Percentiles rank a stretch among this genome's conserved stretches.
Evolutionary conservation across 2,888 invertebrate species (phyloP).

Genomic region (Scaptomyza caliginosa): DNA sequence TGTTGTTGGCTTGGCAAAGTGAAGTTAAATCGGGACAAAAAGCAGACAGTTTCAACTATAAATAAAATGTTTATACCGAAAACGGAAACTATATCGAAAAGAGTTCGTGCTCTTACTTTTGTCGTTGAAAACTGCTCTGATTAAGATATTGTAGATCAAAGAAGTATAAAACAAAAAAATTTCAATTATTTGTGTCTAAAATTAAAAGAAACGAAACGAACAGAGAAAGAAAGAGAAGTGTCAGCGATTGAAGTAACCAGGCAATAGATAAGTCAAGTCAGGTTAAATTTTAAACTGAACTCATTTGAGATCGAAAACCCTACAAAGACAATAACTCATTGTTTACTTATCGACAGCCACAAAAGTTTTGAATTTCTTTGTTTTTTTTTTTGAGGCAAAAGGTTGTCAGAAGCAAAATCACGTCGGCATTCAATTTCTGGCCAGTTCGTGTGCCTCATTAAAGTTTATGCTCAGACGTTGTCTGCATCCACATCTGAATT

Average conservation of each 20-base stretch:
- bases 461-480: constrained; percentile 72
- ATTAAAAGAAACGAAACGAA: too few relatives aligned
- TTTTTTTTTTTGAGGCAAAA: constrained; percentile 2
- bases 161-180: constrained; percentile 5
- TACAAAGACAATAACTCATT: background rate
- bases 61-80: constrained; percentile 53
- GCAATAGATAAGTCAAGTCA: background rate
- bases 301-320: background rate
- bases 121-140: background rate
- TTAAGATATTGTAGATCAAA: constrained; percentile 6
- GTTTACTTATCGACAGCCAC: background rate
- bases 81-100: constrained; percentile 43
- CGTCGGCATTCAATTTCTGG: constrained; percentile 75
- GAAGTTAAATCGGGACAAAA: constrained; percentile 49
- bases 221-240: too few relatives aligned
- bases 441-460: constrained; percentile 77
- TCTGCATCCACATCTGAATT: constrained; percentile 51
- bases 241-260: background rate
- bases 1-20: constrained; percentile 19
- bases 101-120: constrained; percentile 18
- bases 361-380: background rate
- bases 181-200: too few relatives aligned
- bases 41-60: constrained; percentile 51
- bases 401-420: constrained; percentile 55
- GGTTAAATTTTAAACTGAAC: background rate